Evolutionary conservation across 1,140 invertebrate species (phyloP).

Genomic region (Drosophila equinoxialis): DNA sequence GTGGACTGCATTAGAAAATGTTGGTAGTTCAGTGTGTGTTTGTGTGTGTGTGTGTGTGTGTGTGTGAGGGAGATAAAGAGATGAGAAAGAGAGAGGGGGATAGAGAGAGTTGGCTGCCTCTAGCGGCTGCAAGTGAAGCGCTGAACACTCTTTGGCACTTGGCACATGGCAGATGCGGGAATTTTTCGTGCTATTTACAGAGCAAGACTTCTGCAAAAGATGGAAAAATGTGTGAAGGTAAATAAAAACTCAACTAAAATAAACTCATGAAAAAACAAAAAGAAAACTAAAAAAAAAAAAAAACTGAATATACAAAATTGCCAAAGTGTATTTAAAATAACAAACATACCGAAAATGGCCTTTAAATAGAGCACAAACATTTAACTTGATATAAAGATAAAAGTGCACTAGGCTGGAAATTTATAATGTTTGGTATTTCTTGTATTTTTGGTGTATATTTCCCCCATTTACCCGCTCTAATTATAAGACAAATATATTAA

Average conservation of each 20-base stretch:
- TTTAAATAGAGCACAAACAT: no score
- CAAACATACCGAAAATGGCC: slow-evolving; percentile 14
- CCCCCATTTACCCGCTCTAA: no score
- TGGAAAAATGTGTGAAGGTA: slow-evolving; percentile 55
- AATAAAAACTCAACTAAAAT: slow-evolving; percentile 45
- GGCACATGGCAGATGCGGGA: slow-evolving; percentile 53
- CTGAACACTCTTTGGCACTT: slow-evolving; percentile 41
- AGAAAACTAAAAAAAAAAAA: slow-evolving; percentile 3
- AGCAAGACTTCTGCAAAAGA: slow-evolving; percentile 44
- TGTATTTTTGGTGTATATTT: no score
- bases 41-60: no score
- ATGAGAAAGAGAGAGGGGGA: background rate
- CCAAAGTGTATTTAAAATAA: slow-evolving; percentile 1
- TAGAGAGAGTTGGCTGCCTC: slow-evolving; percentile 37
- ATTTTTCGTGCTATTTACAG: slow-evolving; percentile 47
- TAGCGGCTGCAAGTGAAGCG: slow-evolving; percentile 52
- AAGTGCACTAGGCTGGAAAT: no score
- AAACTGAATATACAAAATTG: slow-evolving; percentile 15
- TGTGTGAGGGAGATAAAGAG: slow-evolving; percentile 13
- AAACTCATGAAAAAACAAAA: slow-evolving; percentile 12
- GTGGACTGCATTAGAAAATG: slow-evolving; percentile 50
- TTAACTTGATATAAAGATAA: no score
- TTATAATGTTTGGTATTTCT: no score
- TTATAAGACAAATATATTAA: no score
- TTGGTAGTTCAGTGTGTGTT: slow-evolving; percentile 1